Conservation (phyloP, 2,888 invertebrate species). For the Drosophila lacicola region DNA sequence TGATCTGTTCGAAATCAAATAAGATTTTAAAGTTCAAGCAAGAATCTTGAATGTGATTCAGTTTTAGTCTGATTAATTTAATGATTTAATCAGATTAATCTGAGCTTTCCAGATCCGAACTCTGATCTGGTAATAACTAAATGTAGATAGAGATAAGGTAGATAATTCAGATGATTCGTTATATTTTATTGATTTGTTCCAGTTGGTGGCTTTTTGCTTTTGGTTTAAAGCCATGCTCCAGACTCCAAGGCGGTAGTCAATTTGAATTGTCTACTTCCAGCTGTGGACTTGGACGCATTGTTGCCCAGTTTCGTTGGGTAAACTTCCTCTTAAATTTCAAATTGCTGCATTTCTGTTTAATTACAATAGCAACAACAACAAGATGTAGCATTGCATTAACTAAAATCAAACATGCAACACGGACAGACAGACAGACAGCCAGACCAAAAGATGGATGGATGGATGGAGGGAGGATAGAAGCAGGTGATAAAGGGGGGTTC, state of each 20-base stretch:
- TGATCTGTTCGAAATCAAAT: neutral
- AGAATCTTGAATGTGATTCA: too few species aligned
- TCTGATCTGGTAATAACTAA: too few species aligned
- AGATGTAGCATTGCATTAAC: slow-evolving; percentile 70
- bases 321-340: slow-evolving; percentile 59
- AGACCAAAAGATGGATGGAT: slow-evolving; percentile 19
- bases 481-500: neutral
- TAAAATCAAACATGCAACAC: slow-evolving; percentile 72
- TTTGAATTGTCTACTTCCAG: slow-evolving; percentile 5
- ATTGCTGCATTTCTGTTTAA: slow-evolving; percentile 45
- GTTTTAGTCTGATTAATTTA: too few species aligned
- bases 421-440: slow-evolving; percentile 48
- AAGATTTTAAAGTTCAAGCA: too few species aligned
- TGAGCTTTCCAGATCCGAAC: too few species aligned
- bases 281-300: slow-evolving; percentile 9
- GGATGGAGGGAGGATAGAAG: neutral
- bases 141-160: too few species aligned
- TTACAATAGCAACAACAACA: slow-evolving; percentile 38
- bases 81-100: too few species aligned
- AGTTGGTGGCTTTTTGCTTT: too few species aligned
- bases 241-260: slow-evolving; percentile 30
- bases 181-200: neutral
- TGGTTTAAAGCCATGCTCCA: neutral
- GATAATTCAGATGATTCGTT: neutral
- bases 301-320: slow-evolving; percentile 33